Percentiles rank a stretch among this genome's conserved stretches.
Conservation (phyloP, 2,888 invertebrate species). For the Acronicta leporina region DNA sequence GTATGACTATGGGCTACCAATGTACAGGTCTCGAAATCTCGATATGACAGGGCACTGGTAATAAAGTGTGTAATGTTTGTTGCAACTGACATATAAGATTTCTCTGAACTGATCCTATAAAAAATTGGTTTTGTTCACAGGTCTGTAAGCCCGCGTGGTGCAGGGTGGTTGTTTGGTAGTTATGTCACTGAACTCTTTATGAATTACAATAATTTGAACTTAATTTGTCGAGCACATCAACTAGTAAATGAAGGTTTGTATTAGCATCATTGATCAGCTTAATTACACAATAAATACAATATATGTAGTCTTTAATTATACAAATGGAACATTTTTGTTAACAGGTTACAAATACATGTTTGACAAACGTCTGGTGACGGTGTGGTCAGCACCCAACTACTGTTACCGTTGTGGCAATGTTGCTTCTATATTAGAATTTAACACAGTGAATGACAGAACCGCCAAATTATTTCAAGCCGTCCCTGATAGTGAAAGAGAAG, state of each 20-base stretch:
- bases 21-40: too few relatives aligned
- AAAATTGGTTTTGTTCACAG: slow-evolving; percentile 71
- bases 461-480: slow-evolving; percentile 98
- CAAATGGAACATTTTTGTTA: slow-evolving; percentile 56
- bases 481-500: slow-evolving; percentile 97
- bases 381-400: slow-evolving; percentile 99
- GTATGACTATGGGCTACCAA: too few relatives aligned
- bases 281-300: not conserved
- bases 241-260: slow-evolving; percentile 98
- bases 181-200: slow-evolving; percentile 98
- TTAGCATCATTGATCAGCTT: slow-evolving; percentile 1
- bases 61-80: too few relatives aligned
- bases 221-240: slow-evolving; percentile 99
- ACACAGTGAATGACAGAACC: slow-evolving; percentile 92
- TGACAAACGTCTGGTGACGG: slow-evolving; percentile 98
- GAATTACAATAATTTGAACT: slow-evolving; percentile 96
- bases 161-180: slow-evolving; percentile 99
- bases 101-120: too few relatives aligned
- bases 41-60: too few relatives aligned
- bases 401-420: slow-evolving; percentile 99
- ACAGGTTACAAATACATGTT: slow-evolving; percentile 99
- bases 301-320: not conserved
- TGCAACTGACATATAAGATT: too few relatives aligned
- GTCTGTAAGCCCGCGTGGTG: slow-evolving; percentile 97
- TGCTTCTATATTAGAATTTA: slow-evolving; percentile 98